These are phyloP conservation scores for Galerucella pusilla DNA, from an alignment of 2,888 invertebrate genomes.

Conservation along the genomic window DNA sequence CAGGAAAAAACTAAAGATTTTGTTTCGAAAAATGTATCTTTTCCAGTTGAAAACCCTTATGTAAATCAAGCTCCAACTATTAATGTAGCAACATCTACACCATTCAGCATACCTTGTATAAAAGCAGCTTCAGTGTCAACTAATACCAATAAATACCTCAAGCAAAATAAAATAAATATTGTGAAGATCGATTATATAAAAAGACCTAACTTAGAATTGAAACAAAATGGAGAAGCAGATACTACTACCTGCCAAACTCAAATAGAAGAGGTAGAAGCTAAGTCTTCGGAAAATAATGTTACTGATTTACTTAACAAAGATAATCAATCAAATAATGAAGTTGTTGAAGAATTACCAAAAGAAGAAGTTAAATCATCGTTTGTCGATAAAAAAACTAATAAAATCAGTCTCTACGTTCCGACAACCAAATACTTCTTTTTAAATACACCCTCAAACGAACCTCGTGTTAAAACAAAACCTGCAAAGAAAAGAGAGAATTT, in stretches of 20 bases:
- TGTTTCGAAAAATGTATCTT: background rate
- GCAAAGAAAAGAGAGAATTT: constrained; percentile 13
- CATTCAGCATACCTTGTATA: constrained; percentile 16
- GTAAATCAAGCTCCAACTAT: background rate
- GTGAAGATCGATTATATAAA: constrained; percentile 40
- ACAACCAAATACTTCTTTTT: constrained; percentile 15
- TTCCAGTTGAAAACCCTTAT: background rate
- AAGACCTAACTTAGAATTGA: background rate
- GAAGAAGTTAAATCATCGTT: background rate
- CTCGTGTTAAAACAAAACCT: background rate
- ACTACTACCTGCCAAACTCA: background rate
- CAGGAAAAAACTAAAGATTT: background rate
- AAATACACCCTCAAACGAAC: constrained; percentile 4
- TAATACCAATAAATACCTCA: constrained; percentile 41
- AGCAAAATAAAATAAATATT: constrained; percentile 40
- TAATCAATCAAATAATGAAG: background rate
- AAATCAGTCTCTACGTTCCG: background rate
- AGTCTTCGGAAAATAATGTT: background rate
- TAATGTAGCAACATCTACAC: constrained; percentile 14
- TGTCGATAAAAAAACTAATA: background rate
- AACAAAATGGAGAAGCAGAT: background rate
- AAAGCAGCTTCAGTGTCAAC: constrained; percentile 27
- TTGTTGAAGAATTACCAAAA: background rate
- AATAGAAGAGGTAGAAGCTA: constrained; percentile 2
- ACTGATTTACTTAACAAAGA: background rate